Evolutionary conservation across 2,113 vertebrate genomes (phyloP).

Genomic region (Onychostruthus taczanowskii): DNA sequence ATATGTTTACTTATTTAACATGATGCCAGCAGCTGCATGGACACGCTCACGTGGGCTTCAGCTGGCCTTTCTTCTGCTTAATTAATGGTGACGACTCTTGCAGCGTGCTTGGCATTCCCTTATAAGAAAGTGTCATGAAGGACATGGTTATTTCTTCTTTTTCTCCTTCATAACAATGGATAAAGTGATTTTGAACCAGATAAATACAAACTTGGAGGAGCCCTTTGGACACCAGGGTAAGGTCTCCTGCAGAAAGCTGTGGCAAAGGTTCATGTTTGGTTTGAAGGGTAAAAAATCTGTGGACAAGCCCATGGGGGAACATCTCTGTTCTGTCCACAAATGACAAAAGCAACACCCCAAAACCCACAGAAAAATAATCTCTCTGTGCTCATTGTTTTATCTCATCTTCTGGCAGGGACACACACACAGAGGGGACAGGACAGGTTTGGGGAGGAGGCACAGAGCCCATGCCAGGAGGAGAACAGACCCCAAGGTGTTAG

Average conservation of each 20-base stretch:
- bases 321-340: background rate
- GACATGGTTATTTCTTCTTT: background rate
- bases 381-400: background rate
- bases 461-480: background rate
- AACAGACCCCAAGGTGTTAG: background rate
- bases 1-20: background rate
- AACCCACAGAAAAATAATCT: background rate
- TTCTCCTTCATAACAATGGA: background rate
- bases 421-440: background rate
- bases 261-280: background rate
- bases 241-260: background rate
- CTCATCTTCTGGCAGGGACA: background rate
- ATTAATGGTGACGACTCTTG: background rate
- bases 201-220: background rate
- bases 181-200: background rate
- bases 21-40: background rate
- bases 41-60: background rate
- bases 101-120: background rate
- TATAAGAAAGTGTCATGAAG: background rate
- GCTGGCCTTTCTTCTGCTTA: background rate
- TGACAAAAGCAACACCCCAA: background rate
- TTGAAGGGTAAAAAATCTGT: background rate
- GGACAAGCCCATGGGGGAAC: background rate
- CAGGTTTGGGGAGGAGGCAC: background rate
- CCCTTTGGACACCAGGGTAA: background rate